phyloP scores from a whole-genome alignment of 2,888 invertebrate species.

The Rugalucina vietnamica region DNA sequence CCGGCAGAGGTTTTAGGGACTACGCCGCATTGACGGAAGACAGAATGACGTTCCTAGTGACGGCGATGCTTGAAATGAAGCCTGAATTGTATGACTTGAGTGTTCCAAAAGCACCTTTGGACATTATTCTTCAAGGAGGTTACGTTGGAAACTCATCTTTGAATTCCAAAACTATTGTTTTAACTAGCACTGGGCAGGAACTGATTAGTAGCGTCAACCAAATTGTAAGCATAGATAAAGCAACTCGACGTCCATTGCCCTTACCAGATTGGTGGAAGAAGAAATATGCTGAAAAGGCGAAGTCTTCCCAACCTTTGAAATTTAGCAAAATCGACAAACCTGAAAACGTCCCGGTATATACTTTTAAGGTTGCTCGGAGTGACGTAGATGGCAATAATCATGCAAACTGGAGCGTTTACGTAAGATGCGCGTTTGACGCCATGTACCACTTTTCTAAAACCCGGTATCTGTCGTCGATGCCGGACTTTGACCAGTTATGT shows the following conservation, averaged over 20 bases:
- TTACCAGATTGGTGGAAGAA: slow-evolving; percentile 79
- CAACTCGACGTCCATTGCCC: slow-evolving; percentile 73
- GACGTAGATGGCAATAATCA: slow-evolving; percentile 72
- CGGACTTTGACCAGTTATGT: slow-evolving; percentile 63
- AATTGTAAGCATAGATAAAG: slow-evolving; percentile 74
- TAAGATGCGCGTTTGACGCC: slow-evolving; percentile 67
- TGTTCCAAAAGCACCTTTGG: slow-evolving; percentile 61
- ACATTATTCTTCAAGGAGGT: slow-evolving; percentile 61
- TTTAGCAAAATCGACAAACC: slow-evolving; percentile 67
- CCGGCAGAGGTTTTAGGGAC: slow-evolving; percentile 65
- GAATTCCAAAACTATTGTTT: slow-evolving; percentile 60
- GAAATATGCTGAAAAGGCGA: slow-evolving; percentile 68
- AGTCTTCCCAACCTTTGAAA: slow-evolving; percentile 59
- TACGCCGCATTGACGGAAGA: slow-evolving; percentile 65
- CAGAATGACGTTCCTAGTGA: slow-evolving; percentile 64
- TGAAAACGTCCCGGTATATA: slow-evolving; percentile 43
- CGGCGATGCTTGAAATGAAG: slow-evolving; percentile 61
- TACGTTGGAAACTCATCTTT: slow-evolving; percentile 69
- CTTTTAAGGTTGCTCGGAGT: slow-evolving; percentile 65
- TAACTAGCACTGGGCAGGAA: slow-evolving; percentile 40
- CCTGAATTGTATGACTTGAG: slow-evolving; percentile 58
- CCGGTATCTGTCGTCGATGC: slow-evolving; percentile 36
- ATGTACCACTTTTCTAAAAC: slow-evolving; percentile 62
- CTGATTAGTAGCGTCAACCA: slow-evolving; percentile 69
- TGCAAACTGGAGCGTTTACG: slow-evolving; percentile 72